Conservation (phyloP, 2,113 vertebrate species). For the Alces alces region DNA sequence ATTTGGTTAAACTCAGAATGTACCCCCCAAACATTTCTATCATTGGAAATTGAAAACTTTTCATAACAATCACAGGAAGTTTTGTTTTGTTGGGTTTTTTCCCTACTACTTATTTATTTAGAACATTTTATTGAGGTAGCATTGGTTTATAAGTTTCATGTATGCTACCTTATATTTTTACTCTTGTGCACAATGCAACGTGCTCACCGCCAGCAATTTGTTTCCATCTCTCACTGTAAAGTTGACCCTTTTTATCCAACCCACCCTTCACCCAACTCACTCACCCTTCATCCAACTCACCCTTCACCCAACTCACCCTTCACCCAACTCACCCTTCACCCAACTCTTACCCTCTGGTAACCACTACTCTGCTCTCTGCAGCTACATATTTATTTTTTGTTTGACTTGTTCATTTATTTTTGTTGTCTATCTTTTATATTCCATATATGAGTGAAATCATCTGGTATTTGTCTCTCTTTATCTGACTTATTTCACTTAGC, state of each 20-base stretch:
- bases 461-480: not conserved
- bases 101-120: not conserved
- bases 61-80: slow-evolving; percentile 20
- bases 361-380: not conserved
- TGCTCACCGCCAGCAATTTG: not conserved
- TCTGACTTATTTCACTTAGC: not conserved
- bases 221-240: not conserved
- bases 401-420: not conserved
- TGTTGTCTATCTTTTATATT: not conserved
- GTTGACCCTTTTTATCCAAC: not conserved
- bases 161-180: not conserved
- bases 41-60: not conserved
- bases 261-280: not conserved
- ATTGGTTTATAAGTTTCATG: not conserved
- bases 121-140: not conserved
- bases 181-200: not conserved
- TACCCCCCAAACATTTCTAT: not conserved
- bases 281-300: too few relatives aligned
- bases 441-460: not conserved
- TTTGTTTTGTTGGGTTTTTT: not conserved
- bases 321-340: not conserved
- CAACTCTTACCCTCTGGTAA: not conserved
- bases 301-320: not conserved
- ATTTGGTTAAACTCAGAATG: not conserved
- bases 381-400: not conserved